These are phyloP conservation scores for Choloepus didactylus DNA, from an alignment of 2,797 vertebrate genomes.

Conservation along the genomic window DNA sequence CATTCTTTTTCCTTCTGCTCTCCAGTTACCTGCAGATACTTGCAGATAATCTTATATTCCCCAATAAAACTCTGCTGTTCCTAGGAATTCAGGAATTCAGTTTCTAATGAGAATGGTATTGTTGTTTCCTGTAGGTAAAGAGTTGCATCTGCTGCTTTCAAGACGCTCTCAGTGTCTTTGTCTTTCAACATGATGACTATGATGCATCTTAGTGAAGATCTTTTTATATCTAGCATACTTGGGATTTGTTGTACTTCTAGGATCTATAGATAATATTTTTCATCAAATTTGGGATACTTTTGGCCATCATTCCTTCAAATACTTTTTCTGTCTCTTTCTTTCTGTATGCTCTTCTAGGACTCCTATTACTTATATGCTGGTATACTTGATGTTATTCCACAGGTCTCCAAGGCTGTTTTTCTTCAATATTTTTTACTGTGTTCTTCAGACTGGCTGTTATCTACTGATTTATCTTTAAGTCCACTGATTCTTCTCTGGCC, in stretches of 20 bases:
- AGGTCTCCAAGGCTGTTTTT: neutral
- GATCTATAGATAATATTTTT: neutral
- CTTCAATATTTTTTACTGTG: neutral
- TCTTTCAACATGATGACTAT: neutral
- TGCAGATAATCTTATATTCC: neutral
- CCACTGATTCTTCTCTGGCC: neutral
- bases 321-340: neutral
- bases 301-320: neutral
- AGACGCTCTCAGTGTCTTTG: neutral
- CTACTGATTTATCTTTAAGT: neutral
- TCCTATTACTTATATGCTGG: neutral
- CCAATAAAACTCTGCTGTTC: no score
- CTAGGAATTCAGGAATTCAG: neutral
- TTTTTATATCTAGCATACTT: neutral
- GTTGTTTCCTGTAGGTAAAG: neutral
- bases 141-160: neutral
- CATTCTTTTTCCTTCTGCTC: neutral
- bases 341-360: neutral
- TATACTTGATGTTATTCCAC: no score
- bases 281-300: neutral
- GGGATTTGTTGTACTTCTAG: neutral
- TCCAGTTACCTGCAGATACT: neutral
- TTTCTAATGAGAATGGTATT: neutral
- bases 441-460: neutral
- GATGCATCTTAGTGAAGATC: neutral